Evolutionary conservation across 2,888 invertebrate genomes (phyloP), one percentile per base, ranked within the genome.

Genomic region (Ashinkailepas kermadecensis): DNA sequence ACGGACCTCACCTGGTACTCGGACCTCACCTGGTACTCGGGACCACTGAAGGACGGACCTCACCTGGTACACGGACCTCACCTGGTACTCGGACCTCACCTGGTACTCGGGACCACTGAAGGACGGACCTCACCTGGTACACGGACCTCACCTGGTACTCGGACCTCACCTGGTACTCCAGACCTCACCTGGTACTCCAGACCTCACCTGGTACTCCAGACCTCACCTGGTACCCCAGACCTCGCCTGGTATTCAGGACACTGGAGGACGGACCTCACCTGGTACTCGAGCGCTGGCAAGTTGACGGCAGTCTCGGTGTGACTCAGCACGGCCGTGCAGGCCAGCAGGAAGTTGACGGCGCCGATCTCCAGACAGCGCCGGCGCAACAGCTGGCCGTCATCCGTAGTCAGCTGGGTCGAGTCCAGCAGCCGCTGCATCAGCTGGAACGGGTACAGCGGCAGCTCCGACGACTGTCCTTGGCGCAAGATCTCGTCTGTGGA

Each of bases 271-370:
- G 62, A 18, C 8, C 23, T 57, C 8, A 82, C 83, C 81, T 82
- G 82, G 78, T 84, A 83, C 23, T 83, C 81, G 25, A 83, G 83
- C 8, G 82, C 81, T 8, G 83, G 80, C 23, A 83, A 82, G 18
- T 83, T 82, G 18, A 83, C 83, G 18, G 83, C 83, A 10, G 82
- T 82, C 25, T 83, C 83, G 83, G 89, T 89, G 85, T 89, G 89
- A 83, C 96, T 95, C 87, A 97, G 95, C 67, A 95, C 93, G 1
- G 95, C 93, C 82, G 97, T 90, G 86, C 96, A 96, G 81, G 94
- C 93, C 70, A 97, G 90, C 85, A 97, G 90, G 81, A 97, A 91
- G 85, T 95, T 92, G 85, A 95, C 91, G 64, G 94, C 95, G 56
- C 96, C 96, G 64, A 94, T 92, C 85, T 93, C 92, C 85, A 96